A percentile compares a stretch with the other conserved stretches of the same genome.
phyloP scores from a whole-genome alignment of 2,113 vertebrate genomes.

The Columba livia region DNA sequence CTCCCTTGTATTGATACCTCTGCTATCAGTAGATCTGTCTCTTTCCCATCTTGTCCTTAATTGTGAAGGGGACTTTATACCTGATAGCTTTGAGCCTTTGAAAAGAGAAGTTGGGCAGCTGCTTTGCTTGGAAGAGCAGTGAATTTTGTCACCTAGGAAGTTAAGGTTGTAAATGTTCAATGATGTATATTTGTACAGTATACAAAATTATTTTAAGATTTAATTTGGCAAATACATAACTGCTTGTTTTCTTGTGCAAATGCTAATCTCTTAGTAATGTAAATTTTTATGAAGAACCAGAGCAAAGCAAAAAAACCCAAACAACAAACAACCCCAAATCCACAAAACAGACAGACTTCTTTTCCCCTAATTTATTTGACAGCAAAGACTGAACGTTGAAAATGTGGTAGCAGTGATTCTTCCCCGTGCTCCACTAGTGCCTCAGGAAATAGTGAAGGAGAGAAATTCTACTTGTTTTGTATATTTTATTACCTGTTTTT shows the following conservation, averaged over 20 bases:
- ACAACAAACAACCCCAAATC: neutral
- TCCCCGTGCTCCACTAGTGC: neutral
- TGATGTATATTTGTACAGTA: slow-evolving; percentile 74
- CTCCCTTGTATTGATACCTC: neutral
- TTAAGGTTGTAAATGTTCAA: slow-evolving; percentile 44
- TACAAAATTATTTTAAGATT: slow-evolving; percentile 59
- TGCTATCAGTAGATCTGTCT: neutral
- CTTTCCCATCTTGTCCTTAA: neutral
- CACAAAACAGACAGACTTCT: neutral
- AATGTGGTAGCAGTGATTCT: neutral
- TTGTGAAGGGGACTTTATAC: neutral
- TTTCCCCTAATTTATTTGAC: slow-evolving; percentile 24
- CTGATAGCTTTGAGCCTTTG: neutral
- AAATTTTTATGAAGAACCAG: neutral
- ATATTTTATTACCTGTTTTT: slow-evolving; percentile 31
- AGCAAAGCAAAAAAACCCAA: neutral
- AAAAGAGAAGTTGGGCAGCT: neutral
- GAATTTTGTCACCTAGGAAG: neutral
- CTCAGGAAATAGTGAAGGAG: neutral
- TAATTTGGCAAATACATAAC: neutral
- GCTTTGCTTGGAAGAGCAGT: neutral
- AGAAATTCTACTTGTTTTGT: slow-evolving; percentile 1
- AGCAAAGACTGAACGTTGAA: neutral
- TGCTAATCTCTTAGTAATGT: slow-evolving; percentile 39
- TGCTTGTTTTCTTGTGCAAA: slow-evolving; percentile 43